Base-by-base conservation (phyloP, 2,113 vertebrate genomes). In the Rhineura floridana region DNA sequence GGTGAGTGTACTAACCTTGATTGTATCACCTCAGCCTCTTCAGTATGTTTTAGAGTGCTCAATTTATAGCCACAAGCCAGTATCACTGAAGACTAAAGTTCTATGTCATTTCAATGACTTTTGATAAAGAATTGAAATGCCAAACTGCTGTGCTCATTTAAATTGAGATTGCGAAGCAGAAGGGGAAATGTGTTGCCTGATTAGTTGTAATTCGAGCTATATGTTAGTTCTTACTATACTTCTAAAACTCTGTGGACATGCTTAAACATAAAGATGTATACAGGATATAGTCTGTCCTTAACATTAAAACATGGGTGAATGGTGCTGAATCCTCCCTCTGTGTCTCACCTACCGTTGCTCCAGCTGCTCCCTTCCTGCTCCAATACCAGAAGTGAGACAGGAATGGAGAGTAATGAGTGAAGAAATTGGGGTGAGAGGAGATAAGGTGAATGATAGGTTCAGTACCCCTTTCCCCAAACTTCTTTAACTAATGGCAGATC, bases 141-240 rank as follows among this genome's bases (percentile, higher is more conserved):
- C 39, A 78, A 87, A 9, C 11, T 23, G 30, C 59, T 76, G n/a
- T 76, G 80, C 25, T 83, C 83, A 91, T 80, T 81, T 30, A 91
- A 85, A 63, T 72, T 82, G 70, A 88, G 82, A 90, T 75, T 89
- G 81, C 89, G 86, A 93, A 94, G 91, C 91, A 94, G 81, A 89
- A 94, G 84, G 83, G 85, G 81, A 82, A 93, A 79, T 65, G 11
- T 85, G 69, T 33, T 91, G 62, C 91, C 86, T 55, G 86, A 81
- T 78, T 92, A 85, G 62, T 65, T 90, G 63, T 91, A 91, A 73
- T 89, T 89, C 50, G 19, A 90, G 69, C 69, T 90, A 9, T 91
- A 82, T 90, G 90, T 92, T 91, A 90, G 84, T 95, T 95, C 0
- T 9, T 93, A 76, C 44, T 90, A 36, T 94, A 89, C 85, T 94